Evolutionary conservation across 2,113 vertebrate species (phyloP).

Genomic region (Polypterus bichir): DNA sequence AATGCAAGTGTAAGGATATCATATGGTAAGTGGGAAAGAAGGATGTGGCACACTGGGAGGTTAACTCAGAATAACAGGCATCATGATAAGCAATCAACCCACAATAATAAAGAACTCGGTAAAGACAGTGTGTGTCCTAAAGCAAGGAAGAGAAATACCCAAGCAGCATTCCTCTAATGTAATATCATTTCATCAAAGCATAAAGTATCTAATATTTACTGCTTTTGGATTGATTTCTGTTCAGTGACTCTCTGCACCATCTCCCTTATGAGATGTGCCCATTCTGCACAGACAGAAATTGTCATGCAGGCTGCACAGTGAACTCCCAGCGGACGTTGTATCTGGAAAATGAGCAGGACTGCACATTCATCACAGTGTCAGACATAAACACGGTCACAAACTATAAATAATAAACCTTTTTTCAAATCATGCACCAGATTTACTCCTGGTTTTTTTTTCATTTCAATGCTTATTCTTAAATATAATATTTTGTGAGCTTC

Average conservation of each 20-base stretch:
- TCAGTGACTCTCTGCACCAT: neutral
- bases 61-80: too few relatives aligned
- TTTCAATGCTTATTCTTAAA: too few relatives aligned
- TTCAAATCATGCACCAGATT: too few relatives aligned
- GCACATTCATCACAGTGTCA: conserved; percentile 5
- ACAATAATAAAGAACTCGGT: neutral
- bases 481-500: too few relatives aligned
- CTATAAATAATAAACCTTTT: neutral
- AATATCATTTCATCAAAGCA: neutral
- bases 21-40: too few relatives aligned
- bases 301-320: neutral
- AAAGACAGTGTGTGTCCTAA: neutral
- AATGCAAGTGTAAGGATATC: too few relatives aligned
- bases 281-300: neutral
- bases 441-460: too few relatives aligned
- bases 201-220: conserved; percentile 3
- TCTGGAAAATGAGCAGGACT: neutral
- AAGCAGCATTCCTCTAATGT: neutral
- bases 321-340: neutral
- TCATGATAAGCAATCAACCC: neutral
- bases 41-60: too few relatives aligned
- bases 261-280: conserved; percentile 2
- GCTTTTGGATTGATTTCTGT: neutral
- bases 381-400: neutral
- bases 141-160: neutral